phyloP scores from a whole-genome alignment of 2,113 vertebrate species.

The Sigmodon hispidus region DNA sequence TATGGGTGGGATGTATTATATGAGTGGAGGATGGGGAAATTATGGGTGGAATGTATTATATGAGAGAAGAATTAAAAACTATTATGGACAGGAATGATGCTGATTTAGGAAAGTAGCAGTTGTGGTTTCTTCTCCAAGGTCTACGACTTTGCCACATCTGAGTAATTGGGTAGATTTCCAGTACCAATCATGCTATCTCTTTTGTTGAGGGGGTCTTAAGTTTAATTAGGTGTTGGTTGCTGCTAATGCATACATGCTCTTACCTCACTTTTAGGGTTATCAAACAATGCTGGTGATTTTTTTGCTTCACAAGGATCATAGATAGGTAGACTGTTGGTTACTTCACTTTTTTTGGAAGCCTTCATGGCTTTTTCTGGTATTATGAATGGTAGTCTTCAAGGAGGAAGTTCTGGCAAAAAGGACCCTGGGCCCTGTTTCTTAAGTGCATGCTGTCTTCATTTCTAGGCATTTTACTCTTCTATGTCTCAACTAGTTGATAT shows the following conservation, averaged over 20 bases:
- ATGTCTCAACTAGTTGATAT: background rate
- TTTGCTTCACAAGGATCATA: background rate
- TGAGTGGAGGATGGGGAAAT: background rate
- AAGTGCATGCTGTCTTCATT: background rate
- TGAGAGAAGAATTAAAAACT: background rate
- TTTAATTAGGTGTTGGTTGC: background rate
- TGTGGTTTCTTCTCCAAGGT: background rate
- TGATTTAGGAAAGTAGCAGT: background rate
- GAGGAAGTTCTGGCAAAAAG: background rate
- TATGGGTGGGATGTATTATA: background rate
- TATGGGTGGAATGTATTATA: background rate
- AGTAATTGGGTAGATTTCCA: background rate
- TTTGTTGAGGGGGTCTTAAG: background rate
- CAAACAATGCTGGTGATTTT: background rate
- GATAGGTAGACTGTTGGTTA: background rate
- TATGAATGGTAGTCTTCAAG: background rate
- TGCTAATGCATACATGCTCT: background rate
- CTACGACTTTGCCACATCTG: background rate
- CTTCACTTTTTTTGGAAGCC: background rate
- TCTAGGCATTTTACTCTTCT: background rate
- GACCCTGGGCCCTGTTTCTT: background rate
- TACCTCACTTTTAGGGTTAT: background rate
- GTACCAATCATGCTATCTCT: background rate
- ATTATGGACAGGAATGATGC: background rate
- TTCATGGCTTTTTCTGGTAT: no score